phyloP scores from a whole-genome alignment of 2,113 vertebrate species.

The Gasterosteus nipponicus region DNA sequence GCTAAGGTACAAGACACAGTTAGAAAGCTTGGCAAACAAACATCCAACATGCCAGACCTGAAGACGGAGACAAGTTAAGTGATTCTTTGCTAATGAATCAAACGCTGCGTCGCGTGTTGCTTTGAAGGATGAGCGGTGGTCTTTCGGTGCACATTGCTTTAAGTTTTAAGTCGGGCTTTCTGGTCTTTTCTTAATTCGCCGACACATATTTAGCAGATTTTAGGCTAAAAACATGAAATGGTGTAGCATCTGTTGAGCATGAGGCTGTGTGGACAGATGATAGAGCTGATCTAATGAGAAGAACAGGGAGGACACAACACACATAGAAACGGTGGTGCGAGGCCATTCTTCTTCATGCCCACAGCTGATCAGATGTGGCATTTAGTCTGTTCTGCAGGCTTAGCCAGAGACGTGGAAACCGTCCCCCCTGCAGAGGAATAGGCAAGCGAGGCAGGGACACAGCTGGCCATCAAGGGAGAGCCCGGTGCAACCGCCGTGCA shows the following conservation, averaged over 20 bases:
- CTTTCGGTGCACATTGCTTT: constrained; percentile 14
- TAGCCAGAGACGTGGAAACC: constrained; percentile 24
- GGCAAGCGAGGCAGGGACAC: constrained; percentile 29
- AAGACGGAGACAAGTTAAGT: constrained; percentile 40
- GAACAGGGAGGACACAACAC: constrained; percentile 18
- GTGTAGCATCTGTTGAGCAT: constrained; percentile 14
- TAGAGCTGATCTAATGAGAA: constrained; percentile 25
- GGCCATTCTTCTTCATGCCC: constrained; percentile 34
- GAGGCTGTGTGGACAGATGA: constrained; percentile 32
- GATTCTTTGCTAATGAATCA: constrained; percentile 53
- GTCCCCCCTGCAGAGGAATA: constrained; percentile 38
- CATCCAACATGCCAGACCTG: constrained; percentile 21
- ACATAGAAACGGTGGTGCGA: constrained; percentile 43
- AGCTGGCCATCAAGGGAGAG: constrained; percentile 34
- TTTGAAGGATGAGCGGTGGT: constrained; percentile 18
- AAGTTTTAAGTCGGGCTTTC: constrained; percentile 28
- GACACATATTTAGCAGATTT: constrained; percentile 39
- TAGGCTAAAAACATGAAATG: constrained; percentile 36
- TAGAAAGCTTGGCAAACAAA: constrained; percentile 1
- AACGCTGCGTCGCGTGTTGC: constrained; percentile 29
- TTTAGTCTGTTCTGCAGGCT: constrained; percentile 44
- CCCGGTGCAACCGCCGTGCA: constrained; percentile 57
- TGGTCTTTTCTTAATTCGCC: constrained; percentile 47
- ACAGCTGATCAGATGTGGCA: constrained; percentile 46
- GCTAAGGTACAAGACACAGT: constrained; percentile 21